Evolutionary conservation across 2,797 vertebrate species (phyloP), one percentile per base, ranked within the genome.

Genomic region (Sternarchorhynchus goeldii): DNA sequence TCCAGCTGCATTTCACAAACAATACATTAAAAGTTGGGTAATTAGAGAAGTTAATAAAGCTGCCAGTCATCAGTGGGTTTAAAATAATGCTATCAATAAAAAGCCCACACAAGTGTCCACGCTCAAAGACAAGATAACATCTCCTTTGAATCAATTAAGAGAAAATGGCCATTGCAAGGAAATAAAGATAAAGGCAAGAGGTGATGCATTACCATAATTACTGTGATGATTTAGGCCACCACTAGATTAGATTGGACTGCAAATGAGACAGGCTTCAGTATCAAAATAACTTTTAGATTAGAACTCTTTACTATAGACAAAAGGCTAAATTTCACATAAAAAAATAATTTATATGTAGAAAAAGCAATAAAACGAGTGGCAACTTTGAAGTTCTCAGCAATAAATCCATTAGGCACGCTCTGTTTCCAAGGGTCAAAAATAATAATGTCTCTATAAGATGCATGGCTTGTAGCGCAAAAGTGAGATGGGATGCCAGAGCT

Each of bases 11-110:
- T 41, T 77, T 70, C 36, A 21, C 66, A 77, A 85, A 87, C 84
- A 80, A 90, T 91, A 83, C 86, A 92, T 93, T 89, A 92, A 81
- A 85, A 76, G 69, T 14, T 17, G 32, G 59, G 79, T 89, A 92
- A 93, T 91, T 92, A 91, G 86, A 85, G 81, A 41, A 86, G 89
- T 91, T 90, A 90, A 91, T 85, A 76, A 83, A 86, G 83, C 75
- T 20, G 77, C 86, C 81, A 84, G 89, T 89, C 75, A 85, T 87
- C 86, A 85, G 80, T 73, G 71, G 82, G 79, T 89, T 92, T 90
- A 88, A 91, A 90, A 84, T 82, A 81, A 83, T 88, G 85, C 88
- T 85, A 91, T 93, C 89, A 90, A 92, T 92, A 91, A 84, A 39
- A 16, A 83, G 82, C 74, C 79, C 81, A 76, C 85, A 86, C 82